Conservation (phyloP, 2,797 vertebrate genomes). For the Lacerta bilineata region DNA sequence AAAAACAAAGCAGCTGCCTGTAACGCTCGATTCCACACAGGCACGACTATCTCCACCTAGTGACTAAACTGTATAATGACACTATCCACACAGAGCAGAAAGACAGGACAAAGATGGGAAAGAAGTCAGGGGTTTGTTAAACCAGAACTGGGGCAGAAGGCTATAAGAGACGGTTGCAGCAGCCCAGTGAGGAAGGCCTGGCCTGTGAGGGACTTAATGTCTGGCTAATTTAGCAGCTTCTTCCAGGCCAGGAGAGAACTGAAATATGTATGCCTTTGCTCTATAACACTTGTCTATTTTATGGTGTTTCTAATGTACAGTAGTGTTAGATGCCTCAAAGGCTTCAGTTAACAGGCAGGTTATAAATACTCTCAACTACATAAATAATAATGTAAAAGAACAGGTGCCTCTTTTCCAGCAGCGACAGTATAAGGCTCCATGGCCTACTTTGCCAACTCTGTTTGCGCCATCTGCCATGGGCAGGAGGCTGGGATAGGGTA, state of each 20-base stretch:
- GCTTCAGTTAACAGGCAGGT: background rate
- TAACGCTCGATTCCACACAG: too few relatives aligned
- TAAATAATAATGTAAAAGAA: background rate
- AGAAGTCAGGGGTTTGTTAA: background rate
- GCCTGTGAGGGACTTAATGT: background rate
- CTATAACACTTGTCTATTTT: background rate
- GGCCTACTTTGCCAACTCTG: background rate
- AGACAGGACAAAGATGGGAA: background rate
- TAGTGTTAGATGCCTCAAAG: background rate
- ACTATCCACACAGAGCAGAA: too few relatives aligned
- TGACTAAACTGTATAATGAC: too few relatives aligned
- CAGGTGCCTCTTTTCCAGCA: background rate
- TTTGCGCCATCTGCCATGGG: background rate
- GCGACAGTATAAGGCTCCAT: background rate
- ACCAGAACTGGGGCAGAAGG: background rate
- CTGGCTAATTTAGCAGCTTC: background rate
- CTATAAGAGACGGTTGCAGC: background rate
- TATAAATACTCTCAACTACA: background rate
- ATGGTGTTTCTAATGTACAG: background rate
- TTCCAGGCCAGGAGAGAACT: background rate
- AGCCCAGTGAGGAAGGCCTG: background rate
- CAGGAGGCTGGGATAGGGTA: background rate
- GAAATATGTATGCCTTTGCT: background rate
- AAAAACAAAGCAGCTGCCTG: too few relatives aligned
- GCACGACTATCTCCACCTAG: too few relatives aligned